These are phyloP conservation scores for Intellagama lesueurii DNA, from an alignment of 2,797 vertebrate species.

Conservation along the genomic window DNA sequence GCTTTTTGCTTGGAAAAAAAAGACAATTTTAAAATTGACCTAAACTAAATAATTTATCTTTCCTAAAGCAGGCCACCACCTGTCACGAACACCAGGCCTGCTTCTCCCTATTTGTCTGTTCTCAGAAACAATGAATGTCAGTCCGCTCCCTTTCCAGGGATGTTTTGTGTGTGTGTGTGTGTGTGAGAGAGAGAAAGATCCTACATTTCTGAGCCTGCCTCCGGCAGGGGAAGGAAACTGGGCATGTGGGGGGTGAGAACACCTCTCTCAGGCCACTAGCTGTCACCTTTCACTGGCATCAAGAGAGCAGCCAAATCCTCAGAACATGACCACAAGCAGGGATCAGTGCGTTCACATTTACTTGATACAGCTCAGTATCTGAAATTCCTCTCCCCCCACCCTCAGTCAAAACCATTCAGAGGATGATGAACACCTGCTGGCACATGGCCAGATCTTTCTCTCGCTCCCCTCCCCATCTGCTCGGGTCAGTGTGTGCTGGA, in stretches of 20 bases:
- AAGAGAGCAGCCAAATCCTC: background rate
- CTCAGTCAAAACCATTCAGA: slow-evolving; percentile 7
- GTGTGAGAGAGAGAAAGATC: background rate
- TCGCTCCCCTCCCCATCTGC: background rate
- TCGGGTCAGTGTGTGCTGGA: slow-evolving; percentile 14
- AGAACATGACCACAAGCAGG: background rate
- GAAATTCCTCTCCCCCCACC: background rate
- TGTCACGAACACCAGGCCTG: background rate
- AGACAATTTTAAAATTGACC: background rate
- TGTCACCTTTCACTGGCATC: slow-evolving; percentile 14
- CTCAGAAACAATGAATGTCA: background rate
- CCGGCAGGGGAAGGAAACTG: background rate
- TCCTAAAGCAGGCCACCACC: background rate
- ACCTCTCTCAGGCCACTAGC: background rate
- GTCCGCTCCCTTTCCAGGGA: background rate
- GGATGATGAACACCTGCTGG: slow-evolving; percentile 27
- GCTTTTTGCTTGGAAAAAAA: too few relatives aligned
- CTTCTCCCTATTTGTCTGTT: background rate
- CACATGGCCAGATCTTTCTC: background rate
- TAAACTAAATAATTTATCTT: background rate
- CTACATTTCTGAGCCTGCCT: background rate
- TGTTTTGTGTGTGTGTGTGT: background rate
- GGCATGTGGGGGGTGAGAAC: background rate
- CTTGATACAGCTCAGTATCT: background rate
- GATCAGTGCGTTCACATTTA: background rate